Evolutionary conservation across 2,888 invertebrate genomes (phyloP), one percentile per base, ranked within the genome.

Genomic region (Ochropleura plecta): DNA sequence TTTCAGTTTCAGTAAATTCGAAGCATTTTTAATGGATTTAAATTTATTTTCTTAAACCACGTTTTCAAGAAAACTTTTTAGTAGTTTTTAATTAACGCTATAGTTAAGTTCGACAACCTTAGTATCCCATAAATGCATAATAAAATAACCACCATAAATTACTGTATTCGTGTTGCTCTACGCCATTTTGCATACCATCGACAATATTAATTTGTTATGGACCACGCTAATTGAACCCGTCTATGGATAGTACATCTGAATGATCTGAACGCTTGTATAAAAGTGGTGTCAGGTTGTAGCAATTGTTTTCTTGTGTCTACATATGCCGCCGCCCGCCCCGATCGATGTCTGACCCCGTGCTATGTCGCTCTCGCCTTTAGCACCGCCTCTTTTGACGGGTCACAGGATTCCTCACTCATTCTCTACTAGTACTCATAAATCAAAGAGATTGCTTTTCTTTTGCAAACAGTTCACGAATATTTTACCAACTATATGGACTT

Each of bases 321-420:
- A 89, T 88, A 88, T 88, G 87, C 88, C 87, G 81, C 88, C 85
- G 71, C 80, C 68, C 79, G 82, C 89, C 89, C 86, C 94, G 95
- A 95, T 95, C 95, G 95, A 95, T 95, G 92, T 88, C 92, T 93
- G 94, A 93, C 95, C 94, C 93, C 93, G 94, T 91, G 92, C 92
- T 91, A 92, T 92, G 91, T 93, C 91, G 88, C 90, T 91, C 90
- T 93, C 92, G 91, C 90, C 91, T 93, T 91, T 90, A 92, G 86
- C 90, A 90, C 88, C 91, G 88, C 89, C 91, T 91, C 89, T 90
- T 93, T 90, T 91, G 91, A 91, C 91, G 90, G 90, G 88, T 90
- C 91, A 87, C 86, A 89, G 86, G 79, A 85, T 83, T 84, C 80
- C 78, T 81, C 75, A 75, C 80, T 85, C 76, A 83, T 82, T 82